Conservation (phyloP, 2,113 vertebrate genomes). For the Herpailurus yagouaroundi region DNA sequence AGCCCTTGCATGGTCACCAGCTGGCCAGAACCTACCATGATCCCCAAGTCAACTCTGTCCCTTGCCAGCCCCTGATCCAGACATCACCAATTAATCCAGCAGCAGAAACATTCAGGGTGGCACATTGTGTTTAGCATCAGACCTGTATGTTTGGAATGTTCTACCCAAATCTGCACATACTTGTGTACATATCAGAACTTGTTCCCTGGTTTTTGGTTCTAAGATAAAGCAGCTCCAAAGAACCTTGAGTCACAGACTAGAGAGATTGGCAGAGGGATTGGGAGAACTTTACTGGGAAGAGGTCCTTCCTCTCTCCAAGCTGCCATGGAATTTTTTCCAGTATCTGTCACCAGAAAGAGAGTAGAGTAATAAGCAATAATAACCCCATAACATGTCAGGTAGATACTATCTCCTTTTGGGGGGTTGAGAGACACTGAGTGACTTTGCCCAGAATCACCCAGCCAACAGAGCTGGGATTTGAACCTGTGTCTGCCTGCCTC, state of each 20-base stretch:
- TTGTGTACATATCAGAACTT: not conserved
- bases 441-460: slow-evolving; percentile 17
- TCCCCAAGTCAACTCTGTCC: not conserved
- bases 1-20: not conserved
- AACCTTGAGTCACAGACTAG: not conserved
- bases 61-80: not conserved
- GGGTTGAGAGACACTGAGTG: not conserved
- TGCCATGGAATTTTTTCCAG: not conserved
- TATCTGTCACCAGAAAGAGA: not conserved
- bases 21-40: rapidly evolving
- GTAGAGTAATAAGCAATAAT: not conserved
- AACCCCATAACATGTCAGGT: not conserved
- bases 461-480: not conserved
- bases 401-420: not conserved
- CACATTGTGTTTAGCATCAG: not conserved
- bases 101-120: not conserved
- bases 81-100: not conserved
- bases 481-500: not conserved
- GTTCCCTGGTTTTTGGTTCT: not conserved
- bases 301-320: slow-evolving; percentile 28
- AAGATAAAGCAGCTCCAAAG: not conserved
- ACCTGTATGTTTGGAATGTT: not conserved
- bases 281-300: not conserved
- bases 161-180: not conserved
- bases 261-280: not conserved